These are phyloP conservation scores for Margaritifera margaritifera DNA, from an alignment of 2,888 invertebrate genomes.

Conservation along the genomic window DNA sequence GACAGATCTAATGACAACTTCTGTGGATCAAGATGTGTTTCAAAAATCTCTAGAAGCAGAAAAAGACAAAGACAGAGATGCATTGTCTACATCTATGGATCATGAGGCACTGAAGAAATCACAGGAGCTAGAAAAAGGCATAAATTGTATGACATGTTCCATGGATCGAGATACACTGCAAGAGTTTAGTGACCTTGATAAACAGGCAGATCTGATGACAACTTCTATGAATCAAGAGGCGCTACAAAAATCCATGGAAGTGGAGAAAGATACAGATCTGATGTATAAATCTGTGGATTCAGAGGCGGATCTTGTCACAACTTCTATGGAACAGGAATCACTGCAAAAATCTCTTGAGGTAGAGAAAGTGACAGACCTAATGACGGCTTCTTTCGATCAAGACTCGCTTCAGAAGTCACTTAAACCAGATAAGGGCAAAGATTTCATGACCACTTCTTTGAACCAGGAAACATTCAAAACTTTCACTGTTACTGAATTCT, in stretches of 20 bases:
- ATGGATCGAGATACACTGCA: slow-evolving; percentile 36
- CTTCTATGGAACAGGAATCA: slow-evolving; percentile 33
- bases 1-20: slow-evolving; percentile 21
- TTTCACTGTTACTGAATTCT: too few species aligned
- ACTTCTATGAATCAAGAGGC: background rate
- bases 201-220: slow-evolving; percentile 3
- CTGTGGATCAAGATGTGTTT: slow-evolving; percentile 25
- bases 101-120: slow-evolving; percentile 19
- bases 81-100: slow-evolving; percentile 25
- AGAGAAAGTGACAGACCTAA: slow-evolving; percentile 21
- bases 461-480: slow-evolving; percentile 4
- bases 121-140: slow-evolving; percentile 15
- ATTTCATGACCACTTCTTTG: slow-evolving; percentile 34
- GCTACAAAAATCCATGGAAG: background rate
- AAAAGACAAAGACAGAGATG: slow-evolving; percentile 10
- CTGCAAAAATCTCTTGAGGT: slow-evolving; percentile 35
- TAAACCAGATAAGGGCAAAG: slow-evolving; percentile 16
- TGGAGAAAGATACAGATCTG: background rate
- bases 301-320: background rate
- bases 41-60: slow-evolving; percentile 3
- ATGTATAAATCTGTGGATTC: slow-evolving; percentile 11
- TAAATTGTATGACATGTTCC: slow-evolving; percentile 33
- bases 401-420: slow-evolving; percentile 9
- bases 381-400: too few species aligned
- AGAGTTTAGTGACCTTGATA: slow-evolving; percentile 13